Base-by-base conservation (phyloP, 2,797 vertebrate species). In the Tamandua tetradactyla region DNA sequence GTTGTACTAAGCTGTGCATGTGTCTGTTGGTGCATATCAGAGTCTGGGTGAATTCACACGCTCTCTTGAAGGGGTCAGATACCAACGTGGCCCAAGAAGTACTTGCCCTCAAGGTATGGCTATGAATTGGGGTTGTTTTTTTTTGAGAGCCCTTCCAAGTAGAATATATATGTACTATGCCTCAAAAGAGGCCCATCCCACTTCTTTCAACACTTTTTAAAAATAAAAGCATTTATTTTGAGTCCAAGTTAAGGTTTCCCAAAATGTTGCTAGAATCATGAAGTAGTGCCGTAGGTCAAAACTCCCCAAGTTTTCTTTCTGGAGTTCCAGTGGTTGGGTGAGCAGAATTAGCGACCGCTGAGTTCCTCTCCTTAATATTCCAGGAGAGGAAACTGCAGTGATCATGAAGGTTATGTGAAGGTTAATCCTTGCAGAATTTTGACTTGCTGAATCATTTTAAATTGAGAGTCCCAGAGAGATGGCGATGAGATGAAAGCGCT, bases 11-110 rank as follows among this genome's bases (percentile, higher is more conserved):
- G 57, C n/a, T 23, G 23, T 25, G 30, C 5, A 11, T 1, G 7
- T 8, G 20, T 32, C 62, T 35, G 30, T 66, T 66, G 32, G 12
- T 42, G 12, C 27, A 1, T 1, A 0, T 69, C 5, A 1, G 44
- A 3, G 2, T 20, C 15, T 71, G 42, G 0, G 10, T 64, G 4
- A 2, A 9, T 22, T 18, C 17, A 81, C 0, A 23, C 30, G 42
- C 2, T 49, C 12, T 13, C 13, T 7, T 1, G 2, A 18, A 66
- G 32, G 62, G 32, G 62, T 66, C 62, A 66, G 32, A 1, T 18
- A 3, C 13, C 7, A 22, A 22, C 23, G 5, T 37, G 3, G 14
- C 11, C 25, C n/a, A 8, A 74, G 66, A 92, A 49, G 61, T 42
- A 52, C 32, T 8, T 32, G 42, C 10, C 25, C 32, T 82, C 30